Base-by-base conservation (phyloP, 92 coral and sea anemone species). In the Siderastrea radians region DNA sequence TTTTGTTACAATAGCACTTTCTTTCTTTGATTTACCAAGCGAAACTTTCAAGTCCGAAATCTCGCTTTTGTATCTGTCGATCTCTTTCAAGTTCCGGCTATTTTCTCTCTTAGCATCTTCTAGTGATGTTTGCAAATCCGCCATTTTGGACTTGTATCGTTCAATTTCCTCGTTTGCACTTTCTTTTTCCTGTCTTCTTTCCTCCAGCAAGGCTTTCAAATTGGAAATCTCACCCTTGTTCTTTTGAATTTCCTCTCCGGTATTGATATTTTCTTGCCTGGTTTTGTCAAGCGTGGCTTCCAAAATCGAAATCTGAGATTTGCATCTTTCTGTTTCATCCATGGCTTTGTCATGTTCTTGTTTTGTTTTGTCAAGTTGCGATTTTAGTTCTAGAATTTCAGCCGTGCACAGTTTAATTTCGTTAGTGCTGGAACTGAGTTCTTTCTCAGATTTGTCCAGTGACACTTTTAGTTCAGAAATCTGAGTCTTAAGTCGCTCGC, bases 21-120 rank as follows among this genome's bases (percentile, higher is more conserved):
- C 79, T 49, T 50, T 72, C 50, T 63, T 48, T 12, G 87, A 59
- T 58, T 49, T 43, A 26, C 49, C 44, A 17, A 73, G 79, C 8
- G 70, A 72, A 49, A 49, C 50, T 43, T 47, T 83, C 5, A 72
- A 57, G 7, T 77, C 79, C 38, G 78, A 49, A 17, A 72, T 83
- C 60, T 77, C 66, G 49, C 43, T 5, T 74, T 75, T 61, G 7
- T 84, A 65, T 7, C 81, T 72, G 10, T 77, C 72, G 19, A 79
- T 82, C 51, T 88, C 69, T 68, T 85, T 78, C 12, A 83, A 65
- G 15, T 88, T 82, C 53, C 72, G 79, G 3, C 81, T 88, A n/a
- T 88, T 92, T 59, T 90, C 94, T 79, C 72, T 84, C 48, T 38
- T 78, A 7, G 69, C 80, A 49, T 81, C 86, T 53, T 60, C 74